These are phyloP conservation scores for Rhinoptilus africanus DNA, from an alignment of 2,113 vertebrate genomes.

Conservation along the genomic window DNA sequence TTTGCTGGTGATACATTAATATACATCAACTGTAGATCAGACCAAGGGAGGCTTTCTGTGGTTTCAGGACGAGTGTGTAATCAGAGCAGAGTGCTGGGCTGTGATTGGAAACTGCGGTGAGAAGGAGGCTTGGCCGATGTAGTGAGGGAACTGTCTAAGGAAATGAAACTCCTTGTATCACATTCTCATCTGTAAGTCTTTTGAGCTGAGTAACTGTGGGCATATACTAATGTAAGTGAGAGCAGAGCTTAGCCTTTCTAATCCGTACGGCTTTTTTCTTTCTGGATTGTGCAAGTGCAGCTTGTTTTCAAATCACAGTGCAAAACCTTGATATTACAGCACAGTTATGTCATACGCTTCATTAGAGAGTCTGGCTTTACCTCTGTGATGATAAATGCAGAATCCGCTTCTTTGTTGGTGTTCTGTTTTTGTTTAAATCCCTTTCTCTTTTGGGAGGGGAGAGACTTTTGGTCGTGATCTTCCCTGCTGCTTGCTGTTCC, in stretches of 20 bases:
- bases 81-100: conserved; percentile 21
- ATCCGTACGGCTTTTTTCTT: background rate
- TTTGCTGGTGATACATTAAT: background rate
- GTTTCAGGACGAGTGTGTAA: conserved; percentile 3
- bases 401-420: background rate
- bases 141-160: conserved; percentile 26
- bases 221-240: conserved; percentile 15
- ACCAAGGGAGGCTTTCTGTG: background rate
- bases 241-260: conserved; percentile 18
- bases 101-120: conserved; percentile 36
- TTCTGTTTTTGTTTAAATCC: background rate
- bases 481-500: background rate
- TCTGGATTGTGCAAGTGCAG: conserved; percentile 24
- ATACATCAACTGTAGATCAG: background rate
- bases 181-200: conserved; percentile 41
- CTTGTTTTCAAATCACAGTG: conserved; percentile 23
- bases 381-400: background rate
- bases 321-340: conserved; percentile 12
- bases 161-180: conserved; percentile 46
- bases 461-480: background rate
- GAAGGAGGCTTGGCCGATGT: background rate
- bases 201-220: background rate
- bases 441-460: background rate
- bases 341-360: conserved; percentile 38
- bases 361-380: conserved; percentile 25